Base-by-base conservation (phyloP, 2,888 invertebrate genomes). In the Crematogaster levior region DNA sequence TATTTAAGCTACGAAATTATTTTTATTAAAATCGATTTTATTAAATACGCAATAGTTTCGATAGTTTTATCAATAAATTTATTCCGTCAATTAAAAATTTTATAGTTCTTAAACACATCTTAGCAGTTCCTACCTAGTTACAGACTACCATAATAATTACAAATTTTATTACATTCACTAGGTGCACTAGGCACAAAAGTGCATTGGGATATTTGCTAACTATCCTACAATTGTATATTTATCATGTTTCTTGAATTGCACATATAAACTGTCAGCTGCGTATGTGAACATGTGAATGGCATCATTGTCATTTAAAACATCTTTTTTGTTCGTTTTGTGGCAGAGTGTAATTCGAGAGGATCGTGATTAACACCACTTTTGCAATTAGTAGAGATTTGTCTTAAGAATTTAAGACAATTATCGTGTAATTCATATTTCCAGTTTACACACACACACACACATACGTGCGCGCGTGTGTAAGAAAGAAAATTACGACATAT, bases 351-450 rank as follows among this genome's bases (percentile, higher is more conserved):
- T 82, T 60, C 27, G 15, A 46, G 1, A 84, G 4, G 21, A 83
- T 65, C 6, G 75, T 72, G 72, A 84, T 73, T 43, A 85, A 40
- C 1, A 53, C 73, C 12, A 84, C 30, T 48, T 75, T 85, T 12
- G 90, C 88, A 65, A 92, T 91, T 27, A 92, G 18, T 21, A 81
- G 51, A 40, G 89, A 87, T 85, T 82, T 90, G 91, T 43, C 92
- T 91, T 92, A 74, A 48, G 86, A 72, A 74, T 58, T 27, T n/a
- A 43, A 40, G 21, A 56, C 24, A 37, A 70, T 73, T 3, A 24
- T 40, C 3, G 7, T 37, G 53, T 1, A 51, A 65, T 37, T 61
- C 21, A 34, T 53, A 34, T 48, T 10, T 75, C 60, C 21, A 37
- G 37, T 37, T 65, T 5, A 66, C 53, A 46, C 51, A 40, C 34